A percentile compares a stretch with the other conserved stretches of the same genome.
These are phyloP conservation scores for Meghimatium bilineatum DNA, from an alignment of 2,888 invertebrate genomes.

Conservation along the genomic window DNA sequence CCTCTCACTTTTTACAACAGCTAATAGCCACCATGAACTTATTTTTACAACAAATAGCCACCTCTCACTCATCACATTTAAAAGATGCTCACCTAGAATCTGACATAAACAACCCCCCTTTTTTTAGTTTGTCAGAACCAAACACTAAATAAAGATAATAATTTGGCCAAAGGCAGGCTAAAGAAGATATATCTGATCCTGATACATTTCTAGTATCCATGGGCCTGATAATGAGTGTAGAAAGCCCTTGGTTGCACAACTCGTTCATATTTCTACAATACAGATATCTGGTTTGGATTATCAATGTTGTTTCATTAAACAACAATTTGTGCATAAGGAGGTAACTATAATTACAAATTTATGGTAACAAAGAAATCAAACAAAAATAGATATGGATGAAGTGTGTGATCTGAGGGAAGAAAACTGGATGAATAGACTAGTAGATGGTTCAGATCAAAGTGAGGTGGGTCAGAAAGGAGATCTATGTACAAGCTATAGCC, in stretches of 20 bases:
- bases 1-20: too few relatives aligned
- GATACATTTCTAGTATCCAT: too few relatives aligned
- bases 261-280: background rate
- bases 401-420: background rate
- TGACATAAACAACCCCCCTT: too few relatives aligned
- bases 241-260: background rate
- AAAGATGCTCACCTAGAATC: too few relatives aligned
- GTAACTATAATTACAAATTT: background rate
- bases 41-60: too few relatives aligned
- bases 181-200: too few relatives aligned
- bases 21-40: too few relatives aligned
- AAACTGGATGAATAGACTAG: conserved; percentile 24
- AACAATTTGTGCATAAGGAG: background rate
- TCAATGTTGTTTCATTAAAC: background rate
- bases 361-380: background rate
- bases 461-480: background rate
- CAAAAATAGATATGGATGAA: background rate
- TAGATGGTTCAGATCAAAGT: background rate
- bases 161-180: too few relatives aligned
- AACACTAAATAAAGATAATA: too few relatives aligned
- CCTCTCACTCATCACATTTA: too few relatives aligned
- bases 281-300: background rate
- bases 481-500: conserved; percentile 37
- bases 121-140: too few relatives aligned
- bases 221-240: too few relatives aligned